Evolutionary conservation across 2,113 vertebrate species (phyloP), one percentile per base, ranked within the genome.

Genomic region (Melanotaenia duboulayi): DNA sequence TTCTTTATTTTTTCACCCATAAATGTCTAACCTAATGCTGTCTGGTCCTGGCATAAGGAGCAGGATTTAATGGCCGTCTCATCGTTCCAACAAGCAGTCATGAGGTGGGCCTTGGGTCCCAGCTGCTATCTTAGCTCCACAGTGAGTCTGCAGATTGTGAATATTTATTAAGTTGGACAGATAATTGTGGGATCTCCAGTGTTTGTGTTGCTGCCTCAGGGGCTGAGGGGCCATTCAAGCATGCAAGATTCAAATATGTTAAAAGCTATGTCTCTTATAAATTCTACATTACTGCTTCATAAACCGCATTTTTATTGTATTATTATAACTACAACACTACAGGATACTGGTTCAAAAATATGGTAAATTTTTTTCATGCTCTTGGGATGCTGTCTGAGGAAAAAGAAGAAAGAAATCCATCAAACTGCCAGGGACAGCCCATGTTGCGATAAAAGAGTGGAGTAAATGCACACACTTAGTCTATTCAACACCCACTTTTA

Each of bases 81-180:
- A 65, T 65, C 48, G 12, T 65, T 80, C 80, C 76, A 80, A 77
- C 4, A 3, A 81, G 63, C 76, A 65, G 75, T 68, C 44, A 62
- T 24, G 46, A 70, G 49, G 49, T 50, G 65, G 74, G 76, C 61
- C 68, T 62, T 62, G 14, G 77, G 90, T 71, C 88, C 77, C 87
- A 85, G 86, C 87, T 92, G 89, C 82, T 88, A 85, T 89, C 89
- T 83, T 61, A 56, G 83, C 82, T 51, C 81, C 81, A 74, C 81
- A 89, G 77, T 83, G 71, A 71, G 70, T 71, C 79, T 86, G 76
- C 71, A 65, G 62, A 65, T 76, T 84, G 81, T 91, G 85, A 91
- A 90, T 92, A 91, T 90, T 84, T 78, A 90, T 90, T 78, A 87
- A 87, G 71, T 56, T 77, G 80, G 50, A 64, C 73, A 80, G 68